Evolutionary conservation across 2,888 invertebrate genomes (phyloP), one percentile per base, ranked within the genome.

Genomic region (Apocheima hispidaria): DNA sequence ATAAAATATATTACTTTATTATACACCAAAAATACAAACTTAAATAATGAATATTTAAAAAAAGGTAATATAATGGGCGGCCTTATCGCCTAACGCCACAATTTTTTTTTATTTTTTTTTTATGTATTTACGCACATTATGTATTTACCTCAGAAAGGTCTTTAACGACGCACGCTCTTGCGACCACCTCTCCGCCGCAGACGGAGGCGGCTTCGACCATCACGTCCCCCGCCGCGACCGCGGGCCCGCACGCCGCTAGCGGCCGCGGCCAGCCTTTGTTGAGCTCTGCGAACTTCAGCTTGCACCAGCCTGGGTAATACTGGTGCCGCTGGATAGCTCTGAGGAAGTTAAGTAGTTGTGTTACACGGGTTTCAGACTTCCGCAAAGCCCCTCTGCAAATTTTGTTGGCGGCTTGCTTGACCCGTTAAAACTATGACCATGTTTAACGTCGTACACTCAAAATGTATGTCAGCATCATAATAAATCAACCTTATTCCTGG

Each of bases 111-210:
- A 23, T 23, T 23, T 4, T 23, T 23, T 23, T 4, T 23, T 4
- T 23, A 23, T 23, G 5, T 23, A 23, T 5, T 7, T 26, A 26
- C n/a, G 26, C 9, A 1, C 26, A 0, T 26, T 7, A 3, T 38
- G 9, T 9, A 10, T 38, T 77, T 75, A 96, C 95, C 77, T 96
- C 95, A 7, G 93, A 88, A 20, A 97, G 84, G 54, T 93, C 93
- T 12, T 91, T 94, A 10, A 97, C 94, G 2, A 97, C 96, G 74
- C 96, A 95, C 0, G 96, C 97, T 50, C 95, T 89, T 0, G 95
- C 96, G 9, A 93, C 85, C 2, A 95, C 94, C 30, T 93, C 92
- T 0, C 97, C 97, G 5, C 94, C 93, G 72, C 95, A 96, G 2
- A 96, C 96, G 0, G 96, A 94, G 7, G 96, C 96, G 7, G 96